These are phyloP conservation scores for Eunapius fragilis DNA, from an alignment of 37 sponge, comb jelly and placozoan species.

Conservation along the genomic window DNA sequence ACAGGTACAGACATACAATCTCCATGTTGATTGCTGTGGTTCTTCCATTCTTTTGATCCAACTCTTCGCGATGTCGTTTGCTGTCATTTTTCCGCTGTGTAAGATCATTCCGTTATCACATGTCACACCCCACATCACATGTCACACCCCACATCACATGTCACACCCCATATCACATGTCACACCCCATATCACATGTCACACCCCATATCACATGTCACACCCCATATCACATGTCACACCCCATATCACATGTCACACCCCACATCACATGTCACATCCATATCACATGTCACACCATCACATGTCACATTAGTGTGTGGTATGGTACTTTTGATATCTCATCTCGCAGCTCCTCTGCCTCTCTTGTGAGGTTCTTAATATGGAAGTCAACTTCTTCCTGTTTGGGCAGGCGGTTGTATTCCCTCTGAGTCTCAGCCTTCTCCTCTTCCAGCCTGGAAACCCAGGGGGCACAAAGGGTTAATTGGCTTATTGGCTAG, in stretches of 20 bases:
- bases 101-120: not conserved
- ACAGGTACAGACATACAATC: constrained; percentile 25
- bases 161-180: not conserved
- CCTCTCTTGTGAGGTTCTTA: constrained; percentile 22
- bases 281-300: not conserved
- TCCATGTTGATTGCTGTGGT: constrained; percentile 14
- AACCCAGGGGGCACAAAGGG: not conserved
- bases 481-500: not conserved
- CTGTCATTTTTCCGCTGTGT: constrained; percentile 33
- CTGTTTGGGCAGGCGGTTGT: constrained; percentile 47
- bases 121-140: not conserved
- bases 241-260: not conserved
- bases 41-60: constrained; percentile 28
- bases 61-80: constrained; percentile 21
- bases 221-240: not conserved
- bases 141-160: not conserved
- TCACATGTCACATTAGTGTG: not conserved
- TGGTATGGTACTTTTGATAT: constrained; percentile 8
- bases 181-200: not conserved
- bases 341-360: constrained; percentile 49
- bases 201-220: not conserved
- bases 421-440: constrained; percentile 33
- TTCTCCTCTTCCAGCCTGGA: constrained; percentile 52
- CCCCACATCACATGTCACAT: not conserved
- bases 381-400: constrained; percentile 49